Percentiles rank a stretch among this genome's conserved stretches.
Conservation (phyloP, 2,797 vertebrate genomes). For the Botia almorhae region DNA sequence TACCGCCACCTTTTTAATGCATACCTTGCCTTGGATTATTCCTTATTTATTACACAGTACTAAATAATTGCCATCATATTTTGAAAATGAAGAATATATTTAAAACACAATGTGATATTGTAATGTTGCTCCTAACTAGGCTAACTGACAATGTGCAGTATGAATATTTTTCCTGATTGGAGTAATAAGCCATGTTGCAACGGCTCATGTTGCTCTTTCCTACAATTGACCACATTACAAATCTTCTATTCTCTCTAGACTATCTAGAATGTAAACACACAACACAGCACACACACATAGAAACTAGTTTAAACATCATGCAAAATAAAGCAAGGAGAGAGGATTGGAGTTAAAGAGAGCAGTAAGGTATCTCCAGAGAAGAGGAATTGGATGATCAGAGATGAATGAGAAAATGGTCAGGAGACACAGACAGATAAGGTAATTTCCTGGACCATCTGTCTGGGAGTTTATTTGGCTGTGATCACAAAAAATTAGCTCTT, state of each 20-base stretch:
- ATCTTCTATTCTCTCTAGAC: conserved; percentile 47
- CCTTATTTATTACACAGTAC: too few relatives aligned
- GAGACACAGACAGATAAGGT: conserved; percentile 8
- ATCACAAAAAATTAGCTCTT: neutral
- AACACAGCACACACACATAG: neutral
- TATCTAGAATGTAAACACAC: conserved; percentile 22
- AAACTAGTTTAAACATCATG: neutral
- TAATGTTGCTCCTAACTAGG: too few relatives aligned
- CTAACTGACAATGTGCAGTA: too few relatives aligned
- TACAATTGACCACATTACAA: conserved; percentile 67
- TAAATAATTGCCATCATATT: too few relatives aligned
- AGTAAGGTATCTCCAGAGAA: neutral
- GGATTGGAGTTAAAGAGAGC: neutral
- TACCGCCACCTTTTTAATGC: too few relatives aligned
- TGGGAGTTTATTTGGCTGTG: conserved; percentile 29
- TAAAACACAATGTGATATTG: too few relatives aligned
- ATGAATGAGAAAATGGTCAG: neutral
- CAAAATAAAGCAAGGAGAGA: neutral
- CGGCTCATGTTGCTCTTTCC: neutral
- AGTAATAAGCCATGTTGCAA: too few relatives aligned
- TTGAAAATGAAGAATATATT: too few relatives aligned
- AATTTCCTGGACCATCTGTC: conserved; percentile 40
- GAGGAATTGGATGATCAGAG: neutral
- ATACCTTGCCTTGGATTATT: too few relatives aligned
- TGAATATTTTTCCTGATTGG: too few relatives aligned